Conservation (phyloP, 1,140 invertebrate genomes). For the Parapsyche elsis region DNA sequence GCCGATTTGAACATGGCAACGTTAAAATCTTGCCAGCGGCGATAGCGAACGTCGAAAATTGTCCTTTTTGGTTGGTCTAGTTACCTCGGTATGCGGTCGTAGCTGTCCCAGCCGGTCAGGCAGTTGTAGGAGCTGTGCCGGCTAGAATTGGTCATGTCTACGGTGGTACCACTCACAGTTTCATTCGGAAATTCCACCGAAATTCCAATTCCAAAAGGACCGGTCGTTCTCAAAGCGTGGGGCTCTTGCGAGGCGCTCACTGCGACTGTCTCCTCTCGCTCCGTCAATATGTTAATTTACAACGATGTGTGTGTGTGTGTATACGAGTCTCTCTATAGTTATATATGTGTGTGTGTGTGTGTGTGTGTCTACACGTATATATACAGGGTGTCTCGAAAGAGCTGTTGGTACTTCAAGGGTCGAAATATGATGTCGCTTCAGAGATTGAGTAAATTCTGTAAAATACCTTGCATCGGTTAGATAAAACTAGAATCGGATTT, state of each 20-base stretch:
- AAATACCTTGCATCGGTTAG: too few relatives aligned
- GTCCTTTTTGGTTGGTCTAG: too few relatives aligned
- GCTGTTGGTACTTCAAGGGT: too few relatives aligned
- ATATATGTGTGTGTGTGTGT: not conserved
- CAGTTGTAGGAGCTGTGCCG: constrained; percentile 89
- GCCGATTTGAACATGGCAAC: not conserved
- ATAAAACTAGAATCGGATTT: too few relatives aligned
- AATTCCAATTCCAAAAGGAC: not conserved
- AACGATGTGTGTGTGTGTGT: too few relatives aligned
- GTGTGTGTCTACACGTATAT: not conserved
- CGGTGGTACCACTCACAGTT: not conserved
- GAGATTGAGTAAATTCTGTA: too few relatives aligned
- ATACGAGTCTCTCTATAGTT: not conserved
- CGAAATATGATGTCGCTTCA: too few relatives aligned
- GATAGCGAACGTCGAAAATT: too few relatives aligned
- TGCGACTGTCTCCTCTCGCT: not conserved
- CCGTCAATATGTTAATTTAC: not conserved
- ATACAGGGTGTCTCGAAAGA: not conserved
- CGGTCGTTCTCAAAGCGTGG: not conserved
- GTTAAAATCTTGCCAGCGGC: not conserved
- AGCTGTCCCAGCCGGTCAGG: constrained; percentile 88
- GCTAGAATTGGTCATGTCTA: constrained; percentile 65
- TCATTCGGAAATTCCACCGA: not conserved
- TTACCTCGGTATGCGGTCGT: constrained; percentile 89
- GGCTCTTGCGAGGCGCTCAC: not conserved